Base-by-base conservation (phyloP, 2,888 invertebrate species). In the Meteorus cinctellus region DNA sequence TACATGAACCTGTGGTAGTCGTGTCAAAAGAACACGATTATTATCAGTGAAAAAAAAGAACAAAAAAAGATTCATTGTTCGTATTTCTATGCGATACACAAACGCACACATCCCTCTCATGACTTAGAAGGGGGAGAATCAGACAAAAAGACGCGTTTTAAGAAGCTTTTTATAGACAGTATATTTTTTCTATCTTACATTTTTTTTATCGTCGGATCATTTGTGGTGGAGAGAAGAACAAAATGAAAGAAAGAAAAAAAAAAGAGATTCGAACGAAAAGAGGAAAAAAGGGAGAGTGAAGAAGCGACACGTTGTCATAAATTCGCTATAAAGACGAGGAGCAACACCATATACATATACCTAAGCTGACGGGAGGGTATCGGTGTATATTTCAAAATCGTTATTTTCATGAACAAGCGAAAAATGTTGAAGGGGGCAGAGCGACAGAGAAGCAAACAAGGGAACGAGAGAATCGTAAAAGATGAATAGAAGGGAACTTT, bases 251-350 rank as follows among this genome's bases (percentile, higher is more conserved):
- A 12, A 31, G 34, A 31, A 29, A n/a, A 12, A 31, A 34, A 31
- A 29, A 60, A 24, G 34, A 19, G 12, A 24, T 16, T 12, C 14
- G 1, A 62, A 62, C 24, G 31, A 4, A 62, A 29, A 4, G 27
- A n/a, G 12, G 24, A 14, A 27, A 27, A 16, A 60, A 8, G 67
- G 10, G 27, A 27, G 41, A 24, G 45, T 27, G 67, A 27, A 62
- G 45, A 29, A 27, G 60, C 31, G 31, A 29, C 29, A 63, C 59
- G 55, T 70, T 72, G 71, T 48, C 62, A 45, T 72, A 72, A 72
- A 72, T 72, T 63, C 62, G 63, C 72, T 72, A 72, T 63, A 72
- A 72, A 72, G 36, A 41, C 65, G 12, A 34, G 41, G 10, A n/a
- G 63, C 16, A 29, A 63, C 55, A 55, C 19, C 19, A 55, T 55